Conservation (phyloP, 1,140 invertebrate genomes). For the Trichogramma pretiosum region DNA sequence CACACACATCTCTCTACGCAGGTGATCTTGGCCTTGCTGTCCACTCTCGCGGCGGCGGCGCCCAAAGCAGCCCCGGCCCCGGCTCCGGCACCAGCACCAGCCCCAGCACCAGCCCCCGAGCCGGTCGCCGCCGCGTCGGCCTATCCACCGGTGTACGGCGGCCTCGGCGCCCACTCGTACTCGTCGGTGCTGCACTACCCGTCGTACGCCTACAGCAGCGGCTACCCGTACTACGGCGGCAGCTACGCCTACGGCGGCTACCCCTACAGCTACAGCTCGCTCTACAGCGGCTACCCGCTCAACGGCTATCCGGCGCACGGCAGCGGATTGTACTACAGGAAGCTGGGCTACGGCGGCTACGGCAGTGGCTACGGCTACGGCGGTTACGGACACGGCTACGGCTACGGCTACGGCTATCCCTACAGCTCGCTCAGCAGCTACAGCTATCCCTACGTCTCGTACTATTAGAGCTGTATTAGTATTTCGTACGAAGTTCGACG, state of each 20-base stretch:
- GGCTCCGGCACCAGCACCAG: slow-evolving; percentile 4
- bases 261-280: too few species aligned
- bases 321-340: too few species aligned
- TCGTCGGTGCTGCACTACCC: slow-evolving; percentile 5
- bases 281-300: too few species aligned
- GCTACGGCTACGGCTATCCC: too few species aligned
- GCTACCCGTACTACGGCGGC: slow-evolving; percentile 1
- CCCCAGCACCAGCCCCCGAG: neutral
- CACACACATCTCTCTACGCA: neutral
- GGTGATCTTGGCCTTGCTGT: slow-evolving; percentile 11
- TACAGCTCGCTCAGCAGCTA: too few species aligned
- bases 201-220: slow-evolving; percentile 8
- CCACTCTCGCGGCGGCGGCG: slow-evolving; percentile 11
- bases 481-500: slow-evolving; percentile 4
- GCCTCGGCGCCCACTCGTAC: slow-evolving; percentile 3
- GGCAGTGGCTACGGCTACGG: too few species aligned
- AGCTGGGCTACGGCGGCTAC: too few species aligned
- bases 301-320: too few species aligned
- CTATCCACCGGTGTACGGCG: neutral
- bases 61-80: slow-evolving; percentile 7
- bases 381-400: too few species aligned
- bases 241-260: too few species aligned
- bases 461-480: too few species aligned
- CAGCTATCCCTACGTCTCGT: too few species aligned
- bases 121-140: slow-evolving; percentile 4